These are phyloP conservation scores for Phasianus colchicus DNA, from an alignment of 2,113 vertebrate species.

Conservation along the genomic window DNA sequence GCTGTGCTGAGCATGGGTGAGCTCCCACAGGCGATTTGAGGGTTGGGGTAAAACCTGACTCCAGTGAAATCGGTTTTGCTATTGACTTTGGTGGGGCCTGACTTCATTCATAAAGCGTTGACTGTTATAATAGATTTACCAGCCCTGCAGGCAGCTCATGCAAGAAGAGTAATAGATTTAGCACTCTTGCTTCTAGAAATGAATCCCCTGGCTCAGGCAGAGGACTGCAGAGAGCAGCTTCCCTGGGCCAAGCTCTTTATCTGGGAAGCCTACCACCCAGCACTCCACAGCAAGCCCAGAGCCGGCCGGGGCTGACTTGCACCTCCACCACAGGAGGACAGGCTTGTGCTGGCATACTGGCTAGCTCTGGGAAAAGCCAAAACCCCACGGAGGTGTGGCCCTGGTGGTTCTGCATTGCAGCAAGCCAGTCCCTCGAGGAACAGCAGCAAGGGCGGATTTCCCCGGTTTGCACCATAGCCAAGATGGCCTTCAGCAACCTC, in stretches of 20 bases:
- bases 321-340: neutral
- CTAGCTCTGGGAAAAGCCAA: neutral
- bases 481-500: neutral
- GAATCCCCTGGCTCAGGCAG: neutral
- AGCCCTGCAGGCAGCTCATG: slow-evolving; percentile 33
- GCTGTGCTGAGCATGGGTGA: neutral
- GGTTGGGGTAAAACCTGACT: neutral
- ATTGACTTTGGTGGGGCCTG: neutral
- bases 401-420: neutral
- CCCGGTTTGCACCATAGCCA: neutral
- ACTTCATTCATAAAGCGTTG: slow-evolving; percentile 41
- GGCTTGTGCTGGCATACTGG: accelerated
- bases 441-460: neutral
- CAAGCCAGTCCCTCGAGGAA: neutral
- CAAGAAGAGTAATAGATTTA: slow-evolving; percentile 9
- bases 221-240: slow-evolving; percentile 8
- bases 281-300: neutral
- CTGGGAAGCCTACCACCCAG: neutral
- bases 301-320: neutral
- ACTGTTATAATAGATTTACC: slow-evolving; percentile 7
- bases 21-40: neutral
- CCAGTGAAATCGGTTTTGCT: neutral
- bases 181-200: slow-evolving; percentile 10
- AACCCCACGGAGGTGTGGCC: neutral
- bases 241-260: neutral